Percentiles rank a stretch among this genome's conserved stretches.
These are phyloP conservation scores for Nephrotoma guestfalica DNA, from an alignment of 2,888 invertebrate species.

Conservation along the genomic window DNA sequence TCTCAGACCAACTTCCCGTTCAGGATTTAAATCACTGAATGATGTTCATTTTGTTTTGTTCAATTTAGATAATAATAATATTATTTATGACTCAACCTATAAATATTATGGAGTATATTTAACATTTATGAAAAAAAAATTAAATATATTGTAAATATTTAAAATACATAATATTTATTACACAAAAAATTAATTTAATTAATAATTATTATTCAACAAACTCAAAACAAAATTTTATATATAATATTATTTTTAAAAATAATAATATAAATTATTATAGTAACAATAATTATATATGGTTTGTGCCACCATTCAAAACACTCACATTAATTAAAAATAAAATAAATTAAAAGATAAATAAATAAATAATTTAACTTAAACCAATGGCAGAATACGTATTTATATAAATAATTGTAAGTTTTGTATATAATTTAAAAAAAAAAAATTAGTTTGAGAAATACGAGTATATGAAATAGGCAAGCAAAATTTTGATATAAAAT, in stretches of 20 bases:
- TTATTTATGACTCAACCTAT: neutral
- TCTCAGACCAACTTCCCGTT: too few relatives aligned
- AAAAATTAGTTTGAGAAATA: neutral
- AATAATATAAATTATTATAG: neutral
- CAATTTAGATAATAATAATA: neutral
- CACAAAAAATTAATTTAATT: neutral
- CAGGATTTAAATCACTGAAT: too few relatives aligned
- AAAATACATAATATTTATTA: neutral
- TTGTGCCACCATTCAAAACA: conserved; percentile 14
- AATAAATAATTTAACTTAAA: neutral
- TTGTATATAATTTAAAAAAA: neutral
- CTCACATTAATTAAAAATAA: neutral
- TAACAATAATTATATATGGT: conserved; percentile 6
- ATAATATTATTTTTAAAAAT: neutral
- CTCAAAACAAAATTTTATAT: neutral
- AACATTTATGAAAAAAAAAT: neutral
- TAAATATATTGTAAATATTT: neutral
- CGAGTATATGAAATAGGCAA: neutral
- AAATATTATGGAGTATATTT: neutral
- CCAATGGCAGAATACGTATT: neutral
- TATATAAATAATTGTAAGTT: neutral
- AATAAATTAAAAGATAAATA: neutral
- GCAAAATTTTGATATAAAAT: neutral
- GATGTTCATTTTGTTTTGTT: too few relatives aligned
- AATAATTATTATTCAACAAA: neutral